Conservation (phyloP, 2,888 invertebrate species). For the Archaeoteleia sp. region DNA sequence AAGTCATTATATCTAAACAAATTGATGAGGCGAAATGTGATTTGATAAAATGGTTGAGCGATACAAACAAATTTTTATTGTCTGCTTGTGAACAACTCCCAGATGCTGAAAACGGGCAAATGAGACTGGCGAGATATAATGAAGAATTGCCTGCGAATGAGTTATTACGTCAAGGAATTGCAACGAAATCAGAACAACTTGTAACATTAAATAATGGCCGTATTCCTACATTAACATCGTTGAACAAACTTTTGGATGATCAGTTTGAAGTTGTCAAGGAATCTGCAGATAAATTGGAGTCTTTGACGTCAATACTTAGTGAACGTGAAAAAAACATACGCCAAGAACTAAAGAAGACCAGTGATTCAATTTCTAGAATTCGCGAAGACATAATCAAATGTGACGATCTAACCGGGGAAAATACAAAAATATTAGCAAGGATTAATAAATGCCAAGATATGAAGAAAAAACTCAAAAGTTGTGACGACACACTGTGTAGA, state of each 20-base stretch:
- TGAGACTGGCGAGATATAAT: conserved; percentile 87
- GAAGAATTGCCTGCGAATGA: conserved; percentile 88
- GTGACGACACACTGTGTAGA: conserved; percentile 81
- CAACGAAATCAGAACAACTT: conserved; percentile 87
- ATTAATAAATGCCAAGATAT: conserved; percentile 84
- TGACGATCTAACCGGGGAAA: conserved; percentile 92
- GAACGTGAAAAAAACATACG: conserved; percentile 85
- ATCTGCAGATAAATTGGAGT: conserved; percentile 84
- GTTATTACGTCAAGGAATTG: conserved; percentile 85
- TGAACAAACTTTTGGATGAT: conserved; percentile 82
- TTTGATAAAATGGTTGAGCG: conserved; percentile 87
- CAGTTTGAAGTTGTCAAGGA: conserved; percentile 86
- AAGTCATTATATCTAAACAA: conserved; percentile 94
- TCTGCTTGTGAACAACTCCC: conserved; percentile 85
- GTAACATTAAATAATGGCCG: conserved; percentile 84
- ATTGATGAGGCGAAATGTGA: conserved; percentile 91
- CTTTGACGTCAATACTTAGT: conserved; percentile 83
- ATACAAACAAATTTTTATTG: conserved; percentile 86
- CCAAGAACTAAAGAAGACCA: conserved; percentile 82
- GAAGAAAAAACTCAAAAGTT: conserved; percentile 82
- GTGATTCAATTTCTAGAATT: conserved; percentile 83
- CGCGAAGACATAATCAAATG: conserved; percentile 91
- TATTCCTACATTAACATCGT: conserved; percentile 81
- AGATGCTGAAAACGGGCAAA: conserved; percentile 88
- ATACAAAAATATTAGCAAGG: conserved; percentile 87